Evolutionary conservation across 2,888 invertebrate species (phyloP), one percentile per base, ranked within the genome.

Genomic region (Torymus auratus): DNA sequence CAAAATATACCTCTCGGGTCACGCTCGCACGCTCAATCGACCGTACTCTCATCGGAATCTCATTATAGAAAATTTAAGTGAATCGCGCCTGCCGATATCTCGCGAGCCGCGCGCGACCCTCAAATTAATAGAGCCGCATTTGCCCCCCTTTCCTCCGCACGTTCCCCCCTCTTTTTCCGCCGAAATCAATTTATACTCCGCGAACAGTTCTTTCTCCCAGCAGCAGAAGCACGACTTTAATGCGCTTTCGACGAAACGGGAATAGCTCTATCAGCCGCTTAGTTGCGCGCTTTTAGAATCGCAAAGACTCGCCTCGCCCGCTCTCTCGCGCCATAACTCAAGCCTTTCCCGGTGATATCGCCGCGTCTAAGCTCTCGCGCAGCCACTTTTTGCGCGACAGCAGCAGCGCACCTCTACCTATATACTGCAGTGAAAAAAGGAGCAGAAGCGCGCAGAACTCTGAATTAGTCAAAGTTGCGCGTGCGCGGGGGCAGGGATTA

Each of bases 401-500:
- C 41, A 10, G 7, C 41, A 41, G 41, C 7, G 41, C 7, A 7
- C 41, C 41, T 41, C 7, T 41, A 7, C n/a, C n/a, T 41, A 5
- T 41, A 1, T 28, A 41, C 41, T n/a, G n/a, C 41, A 1, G 7
- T 20, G 41, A 10, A 41, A 41, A 41, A 41, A 41, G 41, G 41
- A 41, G 41, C 7, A 41, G 41, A 41, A 41, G 41, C 41, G 28
- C 28, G 41, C 41, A 58, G 58, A 60, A 52, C 17, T 69, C 15
- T 28, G 23, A 80, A 75, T 80, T 75, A 58, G 79, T 67, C 67
- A 67, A 41, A 11, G 7, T 1, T 15, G 56, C 62, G 23, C 53
- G 14, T 17, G 64, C 23, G 64, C 50, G 56, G 7, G 60, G 23
- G 13, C 14, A 50, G 64, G 62, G 75, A 82, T 81, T 81, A 81